Conservation (phyloP, 2,113 vertebrate genomes). For the Sardina pilchardus region DNA sequence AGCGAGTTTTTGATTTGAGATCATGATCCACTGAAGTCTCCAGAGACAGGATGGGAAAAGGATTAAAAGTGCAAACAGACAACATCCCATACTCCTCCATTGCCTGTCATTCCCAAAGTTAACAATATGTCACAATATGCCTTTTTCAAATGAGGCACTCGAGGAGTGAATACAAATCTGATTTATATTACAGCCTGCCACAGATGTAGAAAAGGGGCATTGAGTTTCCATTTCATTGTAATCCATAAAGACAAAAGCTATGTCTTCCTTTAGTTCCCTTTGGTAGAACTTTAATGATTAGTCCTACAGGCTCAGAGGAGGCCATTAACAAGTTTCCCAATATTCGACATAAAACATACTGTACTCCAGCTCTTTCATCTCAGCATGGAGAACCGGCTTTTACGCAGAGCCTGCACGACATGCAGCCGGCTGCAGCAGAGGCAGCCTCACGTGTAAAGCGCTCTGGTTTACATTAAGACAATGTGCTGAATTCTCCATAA, state of each 20-base stretch:
- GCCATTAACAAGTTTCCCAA: not conserved
- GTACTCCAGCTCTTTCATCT: not conserved
- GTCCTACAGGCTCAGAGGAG: not conserved
- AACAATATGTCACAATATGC: not conserved
- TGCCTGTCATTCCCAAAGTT: not conserved
- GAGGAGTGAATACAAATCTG: not conserved
- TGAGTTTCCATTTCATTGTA: not conserved
- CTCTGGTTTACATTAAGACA: slow-evolving; percentile 43
- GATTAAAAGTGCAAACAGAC: not conserved
- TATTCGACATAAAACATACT: not conserved
- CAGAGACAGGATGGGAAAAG: not conserved
- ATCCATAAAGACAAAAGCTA: not conserved
- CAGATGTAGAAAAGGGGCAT: not conserved
- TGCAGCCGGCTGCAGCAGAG: not conserved
- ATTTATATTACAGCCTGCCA: not conserved
- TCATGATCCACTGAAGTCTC: not conserved
- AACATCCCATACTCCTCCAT: not conserved
- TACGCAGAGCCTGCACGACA: not conserved
- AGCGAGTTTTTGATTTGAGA: slow-evolving; percentile 33
- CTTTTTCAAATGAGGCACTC: not conserved
- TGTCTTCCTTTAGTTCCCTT: not conserved
- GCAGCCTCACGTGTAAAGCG: not conserved
- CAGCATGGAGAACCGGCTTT: not conserved
- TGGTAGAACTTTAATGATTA: not conserved
- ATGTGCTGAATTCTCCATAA: slow-evolving; percentile 36